phyloP scores from a whole-genome alignment of 2,113 vertebrate genomes.

The Gasterosteus aculeatus region DNA sequence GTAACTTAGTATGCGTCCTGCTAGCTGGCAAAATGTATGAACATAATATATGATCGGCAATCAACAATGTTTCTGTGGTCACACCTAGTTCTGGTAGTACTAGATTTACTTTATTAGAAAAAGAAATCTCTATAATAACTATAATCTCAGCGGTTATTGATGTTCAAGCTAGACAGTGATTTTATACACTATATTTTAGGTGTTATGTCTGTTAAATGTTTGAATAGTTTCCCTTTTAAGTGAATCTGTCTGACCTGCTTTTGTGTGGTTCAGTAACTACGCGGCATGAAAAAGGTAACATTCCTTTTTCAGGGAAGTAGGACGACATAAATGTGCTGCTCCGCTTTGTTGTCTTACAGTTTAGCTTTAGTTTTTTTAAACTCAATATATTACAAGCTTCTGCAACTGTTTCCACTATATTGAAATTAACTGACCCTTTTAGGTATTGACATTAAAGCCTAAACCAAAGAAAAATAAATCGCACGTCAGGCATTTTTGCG shows the following conservation, averaged over 20 bases:
- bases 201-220: background rate
- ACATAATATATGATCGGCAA: background rate
- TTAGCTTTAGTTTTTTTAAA: background rate
- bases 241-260: constrained; percentile 1
- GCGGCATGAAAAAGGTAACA: constrained; percentile 28
- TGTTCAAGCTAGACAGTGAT: background rate
- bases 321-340: constrained; percentile 39
- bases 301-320: constrained; percentile 69
- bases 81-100: background rate
- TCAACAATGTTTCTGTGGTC: background rate
- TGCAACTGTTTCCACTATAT: background rate
- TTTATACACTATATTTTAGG: background rate
- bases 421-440: background rate
- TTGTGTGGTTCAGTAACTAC: constrained; percentile 27
- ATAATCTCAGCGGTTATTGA: background rate
- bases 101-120: background rate
- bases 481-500: background rate
- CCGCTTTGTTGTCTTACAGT: background rate
- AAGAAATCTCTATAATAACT: background rate
- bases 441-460: background rate
- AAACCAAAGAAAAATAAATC: background rate
- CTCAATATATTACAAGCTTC: background rate
- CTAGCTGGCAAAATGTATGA: background rate
- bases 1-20: background rate
- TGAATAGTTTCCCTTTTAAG: constrained; percentile 14